Base-by-base conservation (phyloP, 2,797 vertebrate species). In the Crenuchus spilurus region DNA sequence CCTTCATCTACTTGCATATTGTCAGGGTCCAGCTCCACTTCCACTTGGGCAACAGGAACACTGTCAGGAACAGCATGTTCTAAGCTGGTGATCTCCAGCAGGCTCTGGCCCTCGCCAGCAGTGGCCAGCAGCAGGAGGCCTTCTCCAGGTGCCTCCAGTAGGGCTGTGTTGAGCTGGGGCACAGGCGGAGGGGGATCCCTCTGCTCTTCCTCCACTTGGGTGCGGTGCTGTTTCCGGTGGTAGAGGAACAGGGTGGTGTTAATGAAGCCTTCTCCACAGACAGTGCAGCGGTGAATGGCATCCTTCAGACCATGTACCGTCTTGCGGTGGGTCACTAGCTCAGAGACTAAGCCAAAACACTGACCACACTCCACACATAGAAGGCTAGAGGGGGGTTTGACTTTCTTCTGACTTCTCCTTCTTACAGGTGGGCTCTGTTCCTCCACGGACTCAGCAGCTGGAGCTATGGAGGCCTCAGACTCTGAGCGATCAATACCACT, bases 181-280 rank as follows among this genome's bases (percentile, higher is more conserved):
- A 79, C 24, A 0, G 57, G 35, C 1, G 57, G 16, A 24, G 28
- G 55, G 2, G 24, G 8, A 30, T 77, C 67, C 13, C 67, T 58
- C 41, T 63, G 68, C 39, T 49, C 68, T 20, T 90, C 91, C 39
- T 91, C 88, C 0, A 87, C 89, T 74, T 87, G 87, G 75, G 88
- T 87, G 6, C 85, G 75, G 84, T 97, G 96, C 37, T 94, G 94
- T 69, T 95, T 96, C 13, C 96, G 94, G 74, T 98, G 96, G 84
- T 98, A 98, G 2, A 98, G 93, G 82, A 96, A 98, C n/a, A 97
- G 95, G 1, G 96, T 98, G 76, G 96, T 96, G 87, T 95, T 98
- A 20, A 96, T 87, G 69, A 97, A 98, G 51, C 94, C 92, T 74
- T 96, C 94, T 4, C 96, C 96, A 1, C 96, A 98, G 0, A 95